phyloP scores from a whole-genome alignment of 2,888 invertebrate species.

The Hedya salicella region DNA sequence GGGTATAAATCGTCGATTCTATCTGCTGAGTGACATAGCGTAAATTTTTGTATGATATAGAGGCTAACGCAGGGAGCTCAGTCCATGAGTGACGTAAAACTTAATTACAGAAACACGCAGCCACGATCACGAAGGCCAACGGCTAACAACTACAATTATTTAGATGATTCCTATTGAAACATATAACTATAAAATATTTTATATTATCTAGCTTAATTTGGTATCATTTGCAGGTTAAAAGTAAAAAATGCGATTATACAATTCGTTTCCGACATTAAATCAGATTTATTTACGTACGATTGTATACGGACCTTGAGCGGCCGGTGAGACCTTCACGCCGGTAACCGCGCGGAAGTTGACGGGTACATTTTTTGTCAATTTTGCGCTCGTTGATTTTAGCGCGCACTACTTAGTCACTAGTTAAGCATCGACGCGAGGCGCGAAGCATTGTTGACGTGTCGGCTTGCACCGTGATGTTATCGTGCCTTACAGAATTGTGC shows the following conservation, averaged over 20 bases:
- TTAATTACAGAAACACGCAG: slow-evolving; percentile 81
- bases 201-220: slow-evolving; percentile 67
- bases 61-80: slow-evolving; percentile 80
- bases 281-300: slow-evolving; percentile 81
- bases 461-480: slow-evolving; percentile 51
- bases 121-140: slow-evolving; percentile 75
- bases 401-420: slow-evolving; percentile 77
- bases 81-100: slow-evolving; percentile 81
- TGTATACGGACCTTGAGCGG: slow-evolving; percentile 83
- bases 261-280: slow-evolving; percentile 77
- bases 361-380: slow-evolving; percentile 80
- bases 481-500: slow-evolving; percentile 53
- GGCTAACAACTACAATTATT: slow-evolving; percentile 78
- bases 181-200: slow-evolving; percentile 69
- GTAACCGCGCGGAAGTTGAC: slow-evolving; percentile 84
- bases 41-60: slow-evolving; percentile 70
- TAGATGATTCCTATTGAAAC: slow-evolving; percentile 69
- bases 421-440: slow-evolving; percentile 65
- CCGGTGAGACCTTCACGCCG: slow-evolving; percentile 82
- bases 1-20: slow-evolving; percentile 30
- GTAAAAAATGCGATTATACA: slow-evolving; percentile 72
- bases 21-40: slow-evolving; percentile 70
- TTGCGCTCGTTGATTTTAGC: slow-evolving; percentile 78
- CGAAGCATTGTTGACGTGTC: slow-evolving; percentile 64
- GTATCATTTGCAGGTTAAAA: slow-evolving; percentile 64